Evolutionary conservation across 2,888 invertebrate species (phyloP).

Genomic region (Electrophaes corylata): DNA sequence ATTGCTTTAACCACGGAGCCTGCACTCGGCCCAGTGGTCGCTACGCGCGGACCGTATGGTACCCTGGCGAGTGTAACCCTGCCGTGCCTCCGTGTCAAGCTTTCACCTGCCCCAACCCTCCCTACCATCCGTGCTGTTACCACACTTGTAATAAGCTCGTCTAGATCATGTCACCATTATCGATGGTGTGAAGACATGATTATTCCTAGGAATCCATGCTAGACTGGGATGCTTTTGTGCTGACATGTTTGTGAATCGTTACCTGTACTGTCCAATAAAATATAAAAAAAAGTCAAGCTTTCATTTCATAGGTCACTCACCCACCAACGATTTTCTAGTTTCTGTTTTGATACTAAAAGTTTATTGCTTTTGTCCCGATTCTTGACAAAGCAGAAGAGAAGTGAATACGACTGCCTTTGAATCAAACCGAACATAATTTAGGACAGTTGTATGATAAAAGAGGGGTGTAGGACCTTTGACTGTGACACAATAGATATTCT

Average conservation of each 20-base stretch:
- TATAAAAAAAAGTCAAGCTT: not conserved
- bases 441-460: no score
- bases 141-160: conserved; percentile 73
- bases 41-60: conserved; percentile 75
- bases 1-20: conserved; percentile 77
- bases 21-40: conserved; percentile 74
- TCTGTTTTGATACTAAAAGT: no score
- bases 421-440: no score
- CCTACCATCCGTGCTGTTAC: conserved; percentile 74
- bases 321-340: no score
- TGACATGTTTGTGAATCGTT: conserved; percentile 61
- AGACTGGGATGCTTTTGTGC: conserved; percentile 38
- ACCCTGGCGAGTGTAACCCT: conserved; percentile 74
- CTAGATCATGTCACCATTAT: conserved; percentile 43
- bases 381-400: no score
- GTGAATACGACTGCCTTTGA: no score
- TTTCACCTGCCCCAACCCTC: conserved; percentile 76
- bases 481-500: no score
- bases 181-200: not conserved
- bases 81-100: conserved; percentile 72
- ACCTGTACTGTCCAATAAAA: conserved; percentile 26
- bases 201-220: not conserved
- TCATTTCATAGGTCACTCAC: not conserved
- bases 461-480: no score
- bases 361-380: no score